Evolutionary conservation across 1,140 invertebrate species (phyloP), one percentile per base, ranked within the genome.

Genomic region (Bombus consobrinus): DNA sequence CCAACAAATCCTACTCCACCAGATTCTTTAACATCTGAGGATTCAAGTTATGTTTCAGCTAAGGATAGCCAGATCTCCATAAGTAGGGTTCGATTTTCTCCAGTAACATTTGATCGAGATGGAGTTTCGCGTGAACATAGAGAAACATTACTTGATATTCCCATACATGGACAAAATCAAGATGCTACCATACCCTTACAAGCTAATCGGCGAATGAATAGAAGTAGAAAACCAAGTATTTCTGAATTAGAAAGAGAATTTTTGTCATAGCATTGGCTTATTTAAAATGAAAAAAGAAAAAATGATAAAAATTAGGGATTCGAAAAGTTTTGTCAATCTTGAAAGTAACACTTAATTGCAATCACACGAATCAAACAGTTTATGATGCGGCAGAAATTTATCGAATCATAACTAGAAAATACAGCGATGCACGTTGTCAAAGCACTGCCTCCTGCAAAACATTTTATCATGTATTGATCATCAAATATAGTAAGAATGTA

Each of bases 1-100:
- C 97, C 98, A 43, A 98, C 97, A 3, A 98, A 98, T 95, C 97
- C 97, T n/a, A 98, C 98, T 4, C 97, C 98, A 0, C 97, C 98
- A 0, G 98, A 98, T 88, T 98, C 97, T 88, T 92, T 98, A 28
- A 97, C 97, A 0, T 98, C 97, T 88, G 98, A 98, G 77, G 98
- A 98, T 88, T 97, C 97, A 88, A 98, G 97, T 57, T 98, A 98
- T 92, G 96, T 98, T 62, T 98, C 98, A 2, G 97, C 98, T 4
- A 97, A 97, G 88, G 97, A 98, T 88, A 97, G 96, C 74, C 96
- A 96, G 77, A 94, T 95, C 66, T 96, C 95, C 13, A 94, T 95
- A 10, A 96, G 96, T 62, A 95, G 97, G 12, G 97, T 98, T 4
- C 95, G 98, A 2, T 98, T 98, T 94, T 98, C 97, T 64, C 98